phyloP scores from a whole-genome alignment of 2,888 invertebrate genomes.

The Graphium colonna region DNA sequence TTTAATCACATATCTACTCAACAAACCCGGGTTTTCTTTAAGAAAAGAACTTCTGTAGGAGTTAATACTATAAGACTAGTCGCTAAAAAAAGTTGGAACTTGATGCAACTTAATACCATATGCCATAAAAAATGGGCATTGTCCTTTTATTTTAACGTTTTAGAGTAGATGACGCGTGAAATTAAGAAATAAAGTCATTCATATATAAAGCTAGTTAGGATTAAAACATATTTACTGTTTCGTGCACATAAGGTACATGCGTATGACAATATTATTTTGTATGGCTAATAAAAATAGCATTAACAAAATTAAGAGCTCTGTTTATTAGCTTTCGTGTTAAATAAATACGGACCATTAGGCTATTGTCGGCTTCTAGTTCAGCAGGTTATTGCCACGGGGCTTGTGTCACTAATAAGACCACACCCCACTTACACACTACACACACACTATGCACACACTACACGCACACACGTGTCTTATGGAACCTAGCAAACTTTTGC shows the following conservation, averaged over 20 bases:
- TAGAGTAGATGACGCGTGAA: too few species aligned
- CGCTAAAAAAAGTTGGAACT: too few species aligned
- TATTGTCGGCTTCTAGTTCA: slow-evolving; percentile 2
- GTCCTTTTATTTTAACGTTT: too few species aligned
- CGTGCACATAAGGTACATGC: neutral
- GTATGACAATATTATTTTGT: neutral
- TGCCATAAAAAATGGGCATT: too few species aligned
- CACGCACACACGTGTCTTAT: neutral
- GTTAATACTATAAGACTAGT: too few species aligned
- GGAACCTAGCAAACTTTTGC: slow-evolving; percentile 18
- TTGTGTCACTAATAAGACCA: slow-evolving; percentile 4
- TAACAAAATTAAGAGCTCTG: neutral
- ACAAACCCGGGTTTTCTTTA: too few species aligned
- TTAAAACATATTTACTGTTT: neutral
- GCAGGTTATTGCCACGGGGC: slow-evolving; percentile 18
- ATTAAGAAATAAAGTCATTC: too few species aligned
- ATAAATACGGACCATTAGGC: neutral
- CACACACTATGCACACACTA: neutral
- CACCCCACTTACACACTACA: neutral
- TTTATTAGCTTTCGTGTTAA: neutral
- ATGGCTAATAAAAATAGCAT: neutral
- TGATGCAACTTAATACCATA: too few species aligned
- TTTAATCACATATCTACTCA: too few species aligned
- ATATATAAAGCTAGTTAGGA: too few species aligned
- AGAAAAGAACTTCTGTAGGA: too few species aligned